Conservation (phyloP, 64 coral and sea anemone genomes). For the Astreopora myriophthalma region DNA sequence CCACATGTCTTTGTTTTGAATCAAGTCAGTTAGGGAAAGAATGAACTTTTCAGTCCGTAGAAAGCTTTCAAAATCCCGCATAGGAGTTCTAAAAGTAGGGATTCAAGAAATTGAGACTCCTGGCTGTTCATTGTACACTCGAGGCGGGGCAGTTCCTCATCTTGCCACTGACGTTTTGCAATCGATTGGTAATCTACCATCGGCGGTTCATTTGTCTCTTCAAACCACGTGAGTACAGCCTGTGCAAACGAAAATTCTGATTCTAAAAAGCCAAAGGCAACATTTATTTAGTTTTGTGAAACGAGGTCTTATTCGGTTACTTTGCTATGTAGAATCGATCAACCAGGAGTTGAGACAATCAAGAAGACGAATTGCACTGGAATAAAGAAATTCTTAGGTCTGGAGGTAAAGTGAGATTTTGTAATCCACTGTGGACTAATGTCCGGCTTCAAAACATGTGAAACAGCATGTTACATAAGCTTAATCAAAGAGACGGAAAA, state of each 20-base stretch:
- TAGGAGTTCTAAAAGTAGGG: conserved; percentile 64
- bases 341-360: neutral
- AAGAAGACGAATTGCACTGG: neutral
- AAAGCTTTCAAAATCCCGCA: neutral
- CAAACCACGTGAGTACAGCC: conserved; percentile 81
- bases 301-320: neutral
- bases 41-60: conserved; percentile 8
- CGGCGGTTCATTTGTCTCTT: conserved; percentile 66
- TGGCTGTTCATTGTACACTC: conserved; percentile 71
- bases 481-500: no score
- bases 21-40: no score
- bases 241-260: neutral
- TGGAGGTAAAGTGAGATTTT: no score
- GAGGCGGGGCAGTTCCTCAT: conserved; percentile 77
- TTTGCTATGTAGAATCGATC: conserved; percentile 12
- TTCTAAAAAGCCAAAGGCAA: neutral
- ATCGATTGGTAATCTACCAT: conserved; percentile 7
- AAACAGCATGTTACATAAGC: no score
- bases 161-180: conserved; percentile 51
- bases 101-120: conserved; percentile 59
- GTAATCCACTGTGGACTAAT: no score
- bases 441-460: no score
- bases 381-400: conserved; percentile 9
- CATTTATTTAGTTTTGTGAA: neutral
- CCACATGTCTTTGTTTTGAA: neutral